Evolutionary conservation across 2,797 vertebrate genomes (phyloP).

Genomic region (Fundulus diaphanus): DNA sequence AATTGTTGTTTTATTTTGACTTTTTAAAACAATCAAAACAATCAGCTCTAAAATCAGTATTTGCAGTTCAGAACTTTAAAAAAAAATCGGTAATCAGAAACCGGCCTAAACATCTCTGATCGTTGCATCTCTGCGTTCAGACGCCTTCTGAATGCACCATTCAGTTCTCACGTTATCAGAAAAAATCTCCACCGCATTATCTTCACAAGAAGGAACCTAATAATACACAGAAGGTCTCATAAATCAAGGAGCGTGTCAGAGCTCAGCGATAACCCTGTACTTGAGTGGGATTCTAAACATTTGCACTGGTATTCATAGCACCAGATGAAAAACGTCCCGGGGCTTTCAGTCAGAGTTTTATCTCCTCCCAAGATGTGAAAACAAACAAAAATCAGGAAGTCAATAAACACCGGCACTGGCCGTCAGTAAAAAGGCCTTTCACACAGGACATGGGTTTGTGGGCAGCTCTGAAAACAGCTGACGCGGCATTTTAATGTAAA

Average conservation of each 20-base stretch:
- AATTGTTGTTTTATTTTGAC: not conserved
- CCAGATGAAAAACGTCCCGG: slow-evolving; percentile 67
- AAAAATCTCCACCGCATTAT: slow-evolving; percentile 32
- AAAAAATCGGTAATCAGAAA: not conserved
- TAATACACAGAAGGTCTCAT: slow-evolving; percentile 66
- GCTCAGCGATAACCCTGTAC: slow-evolving; percentile 73
- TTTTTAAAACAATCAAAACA: too few species aligned
- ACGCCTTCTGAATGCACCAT: slow-evolving; percentile 11
- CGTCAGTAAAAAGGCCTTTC: slow-evolving; percentile 33
- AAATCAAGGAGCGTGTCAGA: slow-evolving; percentile 57
- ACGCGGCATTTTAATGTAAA: slow-evolving; percentile 62
- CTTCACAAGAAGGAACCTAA: slow-evolving; percentile 61
- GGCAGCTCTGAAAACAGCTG: slow-evolving; percentile 47
- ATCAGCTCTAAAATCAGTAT: not conserved
- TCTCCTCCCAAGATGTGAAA: slow-evolving; percentile 70
- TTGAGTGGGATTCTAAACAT: slow-evolving; percentile 77
- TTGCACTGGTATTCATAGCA: slow-evolving; percentile 75
- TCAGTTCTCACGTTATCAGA: slow-evolving; percentile 28
- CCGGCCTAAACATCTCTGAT: not conserved
- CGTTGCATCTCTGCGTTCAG: not conserved
- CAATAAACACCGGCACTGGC: slow-evolving; percentile 57
- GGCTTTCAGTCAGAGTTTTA: slow-evolving; percentile 68
- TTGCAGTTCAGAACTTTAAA: not conserved
- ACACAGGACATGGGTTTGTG: slow-evolving; percentile 60
- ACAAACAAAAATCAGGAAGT: slow-evolving; percentile 63